Percentiles rank a stretch among this genome's conserved stretches.
Conservation (phyloP, 2,797 vertebrate genomes). For the Pteropus rufus region DNA sequence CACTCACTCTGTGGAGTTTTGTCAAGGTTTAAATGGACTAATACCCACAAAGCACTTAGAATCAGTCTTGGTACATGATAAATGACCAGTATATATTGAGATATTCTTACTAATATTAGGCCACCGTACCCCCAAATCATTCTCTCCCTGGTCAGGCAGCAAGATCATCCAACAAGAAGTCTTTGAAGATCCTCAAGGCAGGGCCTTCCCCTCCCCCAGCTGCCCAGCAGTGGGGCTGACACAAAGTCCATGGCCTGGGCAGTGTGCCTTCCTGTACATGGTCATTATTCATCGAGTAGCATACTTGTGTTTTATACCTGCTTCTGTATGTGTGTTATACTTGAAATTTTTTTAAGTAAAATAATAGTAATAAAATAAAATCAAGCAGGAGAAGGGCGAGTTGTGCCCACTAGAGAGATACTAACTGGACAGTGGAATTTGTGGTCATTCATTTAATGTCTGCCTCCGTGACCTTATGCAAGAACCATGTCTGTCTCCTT, state of each 20-base stretch:
- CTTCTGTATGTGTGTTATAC: neutral
- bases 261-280: accelerated
- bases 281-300: neutral
- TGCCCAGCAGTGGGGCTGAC: accelerated
- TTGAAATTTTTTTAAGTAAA: neutral
- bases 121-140: neutral
- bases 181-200: neutral
- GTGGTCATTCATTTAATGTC: neutral
- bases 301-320: neutral
- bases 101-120: neutral
- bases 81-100: neutral
- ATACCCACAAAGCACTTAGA: neutral
- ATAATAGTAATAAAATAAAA: neutral
- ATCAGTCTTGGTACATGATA: neutral
- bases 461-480: neutral
- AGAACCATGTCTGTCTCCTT: neutral
- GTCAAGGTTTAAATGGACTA: neutral
- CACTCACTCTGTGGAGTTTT: neutral
- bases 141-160: neutral
- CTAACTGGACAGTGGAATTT: neutral
- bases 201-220: neutral
- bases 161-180: neutral
- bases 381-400: accelerated
- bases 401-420: accelerated
- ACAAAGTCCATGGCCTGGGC: neutral